Base-by-base conservation (phyloP, 2,113 vertebrate genomes). In the Tringa solitaria region DNA sequence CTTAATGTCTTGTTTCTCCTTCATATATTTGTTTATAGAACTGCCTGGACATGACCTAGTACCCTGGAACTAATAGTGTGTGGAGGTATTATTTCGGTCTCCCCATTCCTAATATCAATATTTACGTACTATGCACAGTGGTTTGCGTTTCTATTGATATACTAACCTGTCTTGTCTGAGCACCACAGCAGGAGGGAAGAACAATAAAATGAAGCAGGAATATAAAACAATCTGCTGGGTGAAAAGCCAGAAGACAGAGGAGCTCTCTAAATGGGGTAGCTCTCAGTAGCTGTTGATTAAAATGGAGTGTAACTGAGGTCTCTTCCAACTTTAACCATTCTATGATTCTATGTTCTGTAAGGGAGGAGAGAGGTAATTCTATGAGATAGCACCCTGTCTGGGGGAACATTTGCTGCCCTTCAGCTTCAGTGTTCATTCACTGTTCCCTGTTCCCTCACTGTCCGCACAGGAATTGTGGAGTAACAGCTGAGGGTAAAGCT, bases 131-230 rank as follows among this genome's bases (percentile, higher is more conserved):
- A n/a, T 35, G 79, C 78, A 57, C 87, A 95, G 90, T 57, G 24
- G 87, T 94, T 96, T 90, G 79, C 20, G 26, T 80, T 77, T 86
- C 67, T 86, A 19, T 84, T 80, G 90, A 67, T 80, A 90, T n/a
- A 87, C 33, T 60, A 87, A 93, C 82, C 53, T 68, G 30, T 30
- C 87, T 72, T 85, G 78, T 79, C 90, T 91, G 88, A 94, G 83
- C 92, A 83, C 67, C 79, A 53, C 78, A 73, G 88, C 78, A 69
- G 92, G 95, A 76, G 78, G 70, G 80, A 87, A 95, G 60, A 79
- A 76, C 87, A 90, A 87, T 68, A 73, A 79, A 85, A 93, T 72
- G 15, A 94, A 87, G 57, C 10, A 64, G 56, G 70, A 95, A 87
- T 85, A 69, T 72, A 51, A 93, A 95, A 23, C 56, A 84, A 85